Evolutionary conservation across 2,113 vertebrate genomes (phyloP).

Genomic region (Cyrtonyx montezumae): DNA sequence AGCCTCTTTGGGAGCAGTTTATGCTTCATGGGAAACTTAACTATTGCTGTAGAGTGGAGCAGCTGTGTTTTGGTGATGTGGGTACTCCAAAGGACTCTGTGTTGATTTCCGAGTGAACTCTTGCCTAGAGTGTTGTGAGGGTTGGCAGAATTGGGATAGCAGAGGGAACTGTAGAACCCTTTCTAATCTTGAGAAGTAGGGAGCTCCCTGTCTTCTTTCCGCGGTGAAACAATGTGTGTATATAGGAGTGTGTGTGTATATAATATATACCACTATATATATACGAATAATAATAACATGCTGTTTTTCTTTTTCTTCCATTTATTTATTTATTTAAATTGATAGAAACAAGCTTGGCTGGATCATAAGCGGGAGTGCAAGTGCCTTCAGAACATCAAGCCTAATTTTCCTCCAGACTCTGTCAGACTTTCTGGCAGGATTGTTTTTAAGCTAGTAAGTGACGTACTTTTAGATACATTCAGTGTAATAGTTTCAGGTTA

Average conservation of each 20-base stretch:
- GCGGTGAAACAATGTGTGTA: not conserved
- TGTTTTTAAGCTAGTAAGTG: constrained; percentile 89
- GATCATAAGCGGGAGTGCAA: constrained; percentile 91
- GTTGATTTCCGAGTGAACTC: accelerated
- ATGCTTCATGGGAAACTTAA: not conserved
- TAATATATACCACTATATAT: accelerated
- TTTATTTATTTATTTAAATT: not conserved
- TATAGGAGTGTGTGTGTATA: not conserved
- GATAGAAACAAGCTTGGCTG: constrained; percentile 89
- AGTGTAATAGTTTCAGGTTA: not conserved
- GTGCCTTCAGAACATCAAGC: constrained; percentile 83
- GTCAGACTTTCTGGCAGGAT: constrained; percentile 90
- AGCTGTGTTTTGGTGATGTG: not conserved
- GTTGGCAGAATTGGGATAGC: not conserved
- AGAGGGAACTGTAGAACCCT: not conserved
- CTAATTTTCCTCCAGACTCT: constrained; percentile 90
- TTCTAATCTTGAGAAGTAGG: not conserved
- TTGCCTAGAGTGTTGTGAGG: not conserved
- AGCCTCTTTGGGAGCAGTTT: not conserved
- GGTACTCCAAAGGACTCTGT: not conserved
- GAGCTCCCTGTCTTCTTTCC: not conserved
- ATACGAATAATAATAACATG: no score
- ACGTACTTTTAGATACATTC: not conserved
- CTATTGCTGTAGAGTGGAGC: not conserved
- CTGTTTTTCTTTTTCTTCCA: not conserved